A percentile compares a stretch with the other conserved stretches of the same genome.
Evolutionary conservation across 2,113 vertebrate species (phyloP).

Genomic region (Polypterus senegalus): DNA sequence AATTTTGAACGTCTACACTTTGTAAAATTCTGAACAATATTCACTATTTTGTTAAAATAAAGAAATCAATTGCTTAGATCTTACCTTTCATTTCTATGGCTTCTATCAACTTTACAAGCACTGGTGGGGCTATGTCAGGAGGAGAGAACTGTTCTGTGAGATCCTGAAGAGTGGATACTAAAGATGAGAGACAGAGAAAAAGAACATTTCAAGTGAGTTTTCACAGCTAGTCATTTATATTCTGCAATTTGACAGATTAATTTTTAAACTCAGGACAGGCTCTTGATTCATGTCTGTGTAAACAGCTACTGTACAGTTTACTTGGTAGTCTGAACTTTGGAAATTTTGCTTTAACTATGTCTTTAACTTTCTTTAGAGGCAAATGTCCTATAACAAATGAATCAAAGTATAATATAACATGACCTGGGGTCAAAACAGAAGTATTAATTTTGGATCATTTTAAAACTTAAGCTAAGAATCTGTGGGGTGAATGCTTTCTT

Average conservation of each 20-base stretch:
- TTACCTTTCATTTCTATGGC: conserved; percentile 88
- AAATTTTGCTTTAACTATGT: too few species aligned
- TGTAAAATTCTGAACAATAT: neutral
- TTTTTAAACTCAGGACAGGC: conserved; percentile 10
- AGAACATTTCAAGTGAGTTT: neutral
- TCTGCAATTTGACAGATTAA: conserved; percentile 14
- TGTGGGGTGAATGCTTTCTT: too few species aligned
- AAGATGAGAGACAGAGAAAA: conserved; percentile 11
- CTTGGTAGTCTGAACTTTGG: too few species aligned
- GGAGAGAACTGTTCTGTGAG: conserved; percentile 79
- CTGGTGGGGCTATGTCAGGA: conserved; percentile 65
- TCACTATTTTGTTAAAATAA: neutral
- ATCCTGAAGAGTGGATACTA: conserved; percentile 68
- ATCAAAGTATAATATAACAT: too few species aligned
- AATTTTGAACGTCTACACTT: neutral
- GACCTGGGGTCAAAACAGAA: too few species aligned
- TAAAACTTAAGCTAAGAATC: too few species aligned
- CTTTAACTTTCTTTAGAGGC: too few species aligned
- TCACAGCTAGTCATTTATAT: neutral
- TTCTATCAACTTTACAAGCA: conserved; percentile 72
- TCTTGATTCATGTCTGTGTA: neutral
- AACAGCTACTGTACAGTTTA: neutral
- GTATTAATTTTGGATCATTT: too few species aligned
- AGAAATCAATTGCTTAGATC: conserved; percentile 9
- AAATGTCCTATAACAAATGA: too few species aligned